Percentiles rank a stretch among this genome's conserved stretches.
phyloP scores from a whole-genome alignment of 2,113 vertebrate genomes.

The Sylvilagus bachmani region DNA sequence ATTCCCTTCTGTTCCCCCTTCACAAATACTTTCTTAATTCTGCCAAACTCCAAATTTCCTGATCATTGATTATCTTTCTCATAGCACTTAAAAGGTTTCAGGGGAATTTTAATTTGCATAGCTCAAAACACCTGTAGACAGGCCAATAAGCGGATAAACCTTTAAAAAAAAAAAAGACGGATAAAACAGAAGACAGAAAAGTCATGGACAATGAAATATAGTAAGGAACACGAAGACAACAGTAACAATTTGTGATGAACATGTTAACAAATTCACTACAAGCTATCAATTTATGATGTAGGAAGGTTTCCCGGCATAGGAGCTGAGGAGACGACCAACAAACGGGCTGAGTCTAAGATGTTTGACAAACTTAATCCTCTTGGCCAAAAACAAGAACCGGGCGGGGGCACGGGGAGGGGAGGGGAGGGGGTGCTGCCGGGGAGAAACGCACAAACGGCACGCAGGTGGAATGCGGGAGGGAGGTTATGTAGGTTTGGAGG shows the following conservation, averaged over 20 bases:
- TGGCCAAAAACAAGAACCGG: neutral
- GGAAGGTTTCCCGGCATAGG: neutral
- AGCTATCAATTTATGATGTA: neutral
- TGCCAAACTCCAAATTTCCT: neutral
- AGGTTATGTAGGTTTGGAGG: constrained; percentile 41
- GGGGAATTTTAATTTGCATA: neutral
- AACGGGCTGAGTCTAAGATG: neutral
- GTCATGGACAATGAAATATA: neutral
- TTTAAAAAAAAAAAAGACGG: neutral
- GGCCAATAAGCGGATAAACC: neutral
- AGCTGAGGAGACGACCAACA: neutral
- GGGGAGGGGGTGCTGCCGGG: neutral
- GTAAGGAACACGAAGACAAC: neutral
- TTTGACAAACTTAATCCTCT: neutral
- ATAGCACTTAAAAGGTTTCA: neutral
- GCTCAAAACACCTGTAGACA: neutral
- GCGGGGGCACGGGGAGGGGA: neutral
- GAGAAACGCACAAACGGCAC: neutral
- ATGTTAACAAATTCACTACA: neutral
- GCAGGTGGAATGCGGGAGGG: neutral
- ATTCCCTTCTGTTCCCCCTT: neutral
- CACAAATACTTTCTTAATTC: neutral
- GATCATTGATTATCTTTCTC: neutral
- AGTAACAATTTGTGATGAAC: neutral
- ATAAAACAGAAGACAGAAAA: neutral